Evolutionary conservation across 2,113 vertebrate species (phyloP), one percentile per base, ranked within the genome.

Genomic region (Phyllostomus discolor): DNA sequence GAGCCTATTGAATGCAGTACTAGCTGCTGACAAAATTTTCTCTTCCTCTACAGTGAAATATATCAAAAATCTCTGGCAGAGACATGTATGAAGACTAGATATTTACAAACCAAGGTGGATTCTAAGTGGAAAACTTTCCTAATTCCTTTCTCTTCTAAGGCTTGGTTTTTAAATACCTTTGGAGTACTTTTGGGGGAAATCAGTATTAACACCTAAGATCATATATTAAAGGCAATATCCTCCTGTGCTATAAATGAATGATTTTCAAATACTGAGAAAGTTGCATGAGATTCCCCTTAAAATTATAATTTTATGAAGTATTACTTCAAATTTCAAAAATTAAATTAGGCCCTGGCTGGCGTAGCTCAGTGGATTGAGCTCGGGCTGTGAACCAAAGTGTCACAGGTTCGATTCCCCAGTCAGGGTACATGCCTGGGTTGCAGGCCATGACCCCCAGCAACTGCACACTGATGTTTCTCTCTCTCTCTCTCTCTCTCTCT

Each of bases 131-230:
- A 95, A 81, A 38, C 14, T 76, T 64, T 95, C 72, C 35, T 82
- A 73, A 76, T 92, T 66, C 5, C 75, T 83, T 87, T 96, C 20
- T 54, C 57, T 91, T 59, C 19, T 85, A 84, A 72, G 54, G 17
- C 22, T 94, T 95, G 95, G 17, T 50, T 95, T 88, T 95, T 90
- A 90, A 95, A 91, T 48, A 75, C 1, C 14, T 95, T 80, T 70
- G 15, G 70, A 88, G 41, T 87, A 41, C 0, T 2, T 8, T 62
- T 26, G 16, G 24, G 16, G 73, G 46, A 89, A 67, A 64, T 48
- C n/a, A 48, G 17, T 64, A 72, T 75, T 79, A 95, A 86, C 31
- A 94, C 10, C 35, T 85, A 72, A 88, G 83, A 92, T 90, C 12
- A 10, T 16, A 80, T 48, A 17, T 80, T 79, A 83, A 87, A 67